These are phyloP conservation scores for Lepidiolamprologus cunningtoni DNA, from an alignment of 2,113 vertebrate species.

Conservation along the genomic window DNA sequence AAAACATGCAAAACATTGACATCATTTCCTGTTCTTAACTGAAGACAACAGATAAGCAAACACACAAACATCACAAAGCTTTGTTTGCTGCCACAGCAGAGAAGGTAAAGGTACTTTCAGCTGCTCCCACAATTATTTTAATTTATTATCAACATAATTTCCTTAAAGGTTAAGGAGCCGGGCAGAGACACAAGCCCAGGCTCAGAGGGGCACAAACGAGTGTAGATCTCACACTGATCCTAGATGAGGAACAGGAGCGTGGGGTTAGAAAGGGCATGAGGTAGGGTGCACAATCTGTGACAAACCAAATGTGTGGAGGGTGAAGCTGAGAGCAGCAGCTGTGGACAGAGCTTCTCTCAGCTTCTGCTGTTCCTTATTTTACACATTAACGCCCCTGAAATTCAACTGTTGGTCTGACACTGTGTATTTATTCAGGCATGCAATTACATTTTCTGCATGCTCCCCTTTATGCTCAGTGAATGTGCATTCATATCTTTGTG, in stretches of 20 bases:
- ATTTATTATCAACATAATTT: neutral
- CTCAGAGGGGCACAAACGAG: neutral
- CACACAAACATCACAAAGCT: neutral
- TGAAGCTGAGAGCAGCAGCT: neutral
- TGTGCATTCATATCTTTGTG: neutral
- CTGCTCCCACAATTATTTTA: rapidly evolving
- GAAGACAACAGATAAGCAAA: neutral
- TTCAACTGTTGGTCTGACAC: neutral
- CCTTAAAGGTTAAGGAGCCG: neutral
- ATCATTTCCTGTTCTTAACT: neutral
- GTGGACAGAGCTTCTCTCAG: neutral
- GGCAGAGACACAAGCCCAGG: rapidly evolving
- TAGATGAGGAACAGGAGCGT: neutral
- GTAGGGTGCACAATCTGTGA: neutral
- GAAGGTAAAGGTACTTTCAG: neutral
- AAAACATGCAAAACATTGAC: neutral
- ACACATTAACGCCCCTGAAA: neutral
- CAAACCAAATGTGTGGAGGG: neutral
- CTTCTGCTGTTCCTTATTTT: neutral
- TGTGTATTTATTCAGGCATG: neutral
- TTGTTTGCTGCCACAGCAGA: neutral
- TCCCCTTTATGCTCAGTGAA: neutral
- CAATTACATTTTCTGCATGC: neutral
- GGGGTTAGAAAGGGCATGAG: neutral
- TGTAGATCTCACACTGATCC: neutral